Evolutionary conservation across 2,888 invertebrate species (phyloP), one percentile per base, ranked within the genome.

Genomic region (Melolontha melolontha): DNA sequence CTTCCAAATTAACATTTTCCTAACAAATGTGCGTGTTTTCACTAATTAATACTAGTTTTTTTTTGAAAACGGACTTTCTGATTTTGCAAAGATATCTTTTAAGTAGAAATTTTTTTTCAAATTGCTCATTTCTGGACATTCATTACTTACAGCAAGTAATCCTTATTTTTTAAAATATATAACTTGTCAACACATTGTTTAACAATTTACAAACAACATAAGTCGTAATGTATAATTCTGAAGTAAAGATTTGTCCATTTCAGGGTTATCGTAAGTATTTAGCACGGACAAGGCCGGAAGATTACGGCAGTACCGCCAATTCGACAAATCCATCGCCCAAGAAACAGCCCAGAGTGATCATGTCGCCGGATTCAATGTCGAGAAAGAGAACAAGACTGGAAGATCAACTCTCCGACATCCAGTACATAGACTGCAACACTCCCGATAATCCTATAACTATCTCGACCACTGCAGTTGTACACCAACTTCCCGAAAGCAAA

Each of bases 381-480:
- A 85, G 90, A 65, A 91, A 90, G 71, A 87, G 92, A 0, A 88
- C 89, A 5, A 87, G 92, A 57, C 83, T 94, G 0, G 94, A 94
- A 75, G 93, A 93, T 81, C 91, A 93, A 76, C 85, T 94, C 5
- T 89, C 91, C 0, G 91, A 92, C 75, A 89, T 94, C 71, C 90
- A 93, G 67, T 94, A 90, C 83, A 94, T 94, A 73, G 94, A 94
- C 82, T 92, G 93, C 75, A 88, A 87, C 75, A 91, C 91, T 29
- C 91, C 91, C 0, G 91, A 91, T 74, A 90, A 89, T 47, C 72
- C 67, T 12, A 75, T 64, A 70, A 73, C 80, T 16, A 77, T 79
- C 55, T 77, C 79, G 55, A 82, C 84, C 44, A 79, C 81, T 39
- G 82, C 82, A 29, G 74, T 82, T 34, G 76, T 84, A 12, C 84